These are phyloP conservation scores for Drosophila carrolli DNA, from an alignment of 1,140 invertebrate genomes.

Conservation along the genomic window DNA sequence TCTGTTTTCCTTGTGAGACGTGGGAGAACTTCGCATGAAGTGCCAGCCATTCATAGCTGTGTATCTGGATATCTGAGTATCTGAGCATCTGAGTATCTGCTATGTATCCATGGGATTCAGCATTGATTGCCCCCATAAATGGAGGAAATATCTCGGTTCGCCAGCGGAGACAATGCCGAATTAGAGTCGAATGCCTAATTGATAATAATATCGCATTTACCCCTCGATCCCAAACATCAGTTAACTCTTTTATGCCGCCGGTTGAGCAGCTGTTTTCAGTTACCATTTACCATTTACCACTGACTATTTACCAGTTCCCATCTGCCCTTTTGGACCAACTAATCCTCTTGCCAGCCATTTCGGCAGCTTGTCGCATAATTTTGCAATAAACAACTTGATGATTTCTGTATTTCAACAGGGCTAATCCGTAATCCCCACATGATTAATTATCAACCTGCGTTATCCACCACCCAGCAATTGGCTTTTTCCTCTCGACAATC, in stretches of 20 bases:
- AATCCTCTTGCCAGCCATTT: constrained; percentile 8
- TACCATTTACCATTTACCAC: not conserved
- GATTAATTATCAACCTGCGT: constrained; percentile 81
- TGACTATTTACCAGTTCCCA: constrained; percentile 3
- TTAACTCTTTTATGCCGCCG: constrained; percentile 53
- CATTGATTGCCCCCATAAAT: constrained; percentile 70
- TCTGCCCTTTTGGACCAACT: constrained; percentile 9
- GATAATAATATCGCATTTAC: constrained; percentile 77
- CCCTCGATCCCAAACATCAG: constrained; percentile 29
- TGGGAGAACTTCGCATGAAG: constrained; percentile 78
- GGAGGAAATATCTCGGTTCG: constrained; percentile 7
- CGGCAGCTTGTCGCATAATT: constrained; percentile 66
- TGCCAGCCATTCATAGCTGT: constrained; percentile 64
- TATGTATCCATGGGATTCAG: constrained; percentile 11
- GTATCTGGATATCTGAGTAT: constrained; percentile 3
- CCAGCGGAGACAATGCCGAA: constrained; percentile 34
- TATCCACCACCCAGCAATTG: constrained; percentile 41
- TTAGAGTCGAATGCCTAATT: constrained; percentile 70
- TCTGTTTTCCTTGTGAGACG: constrained; percentile 36
- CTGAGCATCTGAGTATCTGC: not conserved
- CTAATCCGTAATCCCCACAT: constrained; percentile 71
- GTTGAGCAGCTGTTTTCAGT: constrained; percentile 24
- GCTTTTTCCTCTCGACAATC: constrained; percentile 15
- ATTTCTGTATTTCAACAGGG: constrained; percentile 62
- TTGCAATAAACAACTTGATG: constrained; percentile 72